Evolutionary conservation across 2,888 invertebrate species (phyloP), one percentile per base, ranked within the genome.

Genomic region (Epistrophe eligans): DNA sequence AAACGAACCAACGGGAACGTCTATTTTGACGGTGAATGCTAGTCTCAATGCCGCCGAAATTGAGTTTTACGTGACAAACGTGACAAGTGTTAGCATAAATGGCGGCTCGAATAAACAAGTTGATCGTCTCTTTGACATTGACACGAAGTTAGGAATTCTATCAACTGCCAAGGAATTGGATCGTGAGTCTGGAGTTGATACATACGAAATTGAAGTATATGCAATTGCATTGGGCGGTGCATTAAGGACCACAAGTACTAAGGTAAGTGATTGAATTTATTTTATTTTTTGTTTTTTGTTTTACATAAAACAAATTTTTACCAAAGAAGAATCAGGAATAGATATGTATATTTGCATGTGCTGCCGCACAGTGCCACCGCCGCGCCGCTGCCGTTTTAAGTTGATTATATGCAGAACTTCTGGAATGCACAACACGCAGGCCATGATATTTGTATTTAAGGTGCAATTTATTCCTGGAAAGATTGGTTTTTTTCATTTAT

Each of bases 21-120:
- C 96, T 90, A 96, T 99, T 89, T 93, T 98, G 90, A 96, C 96
- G 90, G 95, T 98, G 90, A 95, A 94, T 89, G 97, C 97, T 90
- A 95, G 95, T 89, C 94, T 95, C 89, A 93, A 93, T 89, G 94
- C 94, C 90, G 95, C 95, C 74, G 95, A 95, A 90, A 95, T 98
- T 92, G 97, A 98, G 93, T 98, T 97, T 94, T 98, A 97, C 93
- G 96, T 98, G 92, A 97, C 97, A 90, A 97, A 96, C 94, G 96
- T 97, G 93, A 96, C 96, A 90, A 90, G 91, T 19, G 88, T 89
- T 67, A 88, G 89, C 58, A 58, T 57, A 38, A 67, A 43, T 50
- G 67, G 83, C 43, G 74, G 82, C 5, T 19, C 77, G n/a, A 79
- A 80, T 66, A 94, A 94, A 89, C 96, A 97, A 94, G 97, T 97